Evolutionary conservation across 2,797 vertebrate species (phyloP).

Genomic region (Hemitrygon akajei): DNA sequence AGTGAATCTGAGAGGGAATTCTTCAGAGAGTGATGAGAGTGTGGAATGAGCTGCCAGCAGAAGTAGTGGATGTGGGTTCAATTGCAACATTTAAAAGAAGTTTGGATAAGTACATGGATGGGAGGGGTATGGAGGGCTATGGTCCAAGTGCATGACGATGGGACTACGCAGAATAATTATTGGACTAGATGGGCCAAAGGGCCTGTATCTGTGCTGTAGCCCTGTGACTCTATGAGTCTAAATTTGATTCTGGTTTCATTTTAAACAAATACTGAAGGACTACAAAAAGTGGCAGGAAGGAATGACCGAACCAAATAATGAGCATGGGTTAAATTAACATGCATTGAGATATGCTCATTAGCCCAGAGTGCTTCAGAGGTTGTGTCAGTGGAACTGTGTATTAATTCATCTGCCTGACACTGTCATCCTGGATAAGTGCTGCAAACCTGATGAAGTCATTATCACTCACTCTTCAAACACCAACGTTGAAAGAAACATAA

Average conservation of each 20-base stretch:
- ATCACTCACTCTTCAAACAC: slow-evolving; percentile 29
- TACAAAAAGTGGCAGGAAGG: background rate
- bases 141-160: no score
- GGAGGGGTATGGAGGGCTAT: no score
- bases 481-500: slow-evolving; percentile 7
- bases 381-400: background rate
- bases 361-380: slow-evolving; percentile 2
- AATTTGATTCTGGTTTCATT: background rate
- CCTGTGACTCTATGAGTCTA: no score
- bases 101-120: no score
- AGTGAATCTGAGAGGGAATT: no score
- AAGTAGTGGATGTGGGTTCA: no score
- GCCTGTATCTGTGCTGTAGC: no score
- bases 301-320: background rate
- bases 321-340: slow-evolving; percentile 22
- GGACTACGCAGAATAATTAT: no score
- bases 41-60: no score
- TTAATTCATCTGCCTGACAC: slow-evolving; percentile 28
- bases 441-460: slow-evolving; percentile 27
- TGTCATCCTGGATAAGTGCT: slow-evolving; percentile 22
- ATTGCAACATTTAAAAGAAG: no score
- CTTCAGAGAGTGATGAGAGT: no score
- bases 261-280: background rate
- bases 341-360: background rate
- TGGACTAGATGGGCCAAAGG: no score